phyloP scores from a whole-genome alignment of 2,797 vertebrate genomes.

The Enteromius treurensis region DNA sequence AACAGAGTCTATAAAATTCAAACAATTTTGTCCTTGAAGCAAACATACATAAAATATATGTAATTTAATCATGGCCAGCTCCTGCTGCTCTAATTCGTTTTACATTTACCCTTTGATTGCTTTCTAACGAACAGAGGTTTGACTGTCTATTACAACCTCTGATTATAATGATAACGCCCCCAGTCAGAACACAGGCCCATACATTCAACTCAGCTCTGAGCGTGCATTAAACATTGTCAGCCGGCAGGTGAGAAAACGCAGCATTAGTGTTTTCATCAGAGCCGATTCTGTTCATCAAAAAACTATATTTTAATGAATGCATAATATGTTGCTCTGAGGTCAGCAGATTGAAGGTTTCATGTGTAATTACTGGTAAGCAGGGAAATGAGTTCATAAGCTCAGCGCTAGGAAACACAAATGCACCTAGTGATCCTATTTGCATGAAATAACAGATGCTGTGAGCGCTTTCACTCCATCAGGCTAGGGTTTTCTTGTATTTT shows the following conservation, averaged over 20 bases:
- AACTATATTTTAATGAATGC: neutral
- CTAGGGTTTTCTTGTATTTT: conserved; percentile 31
- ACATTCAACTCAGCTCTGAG: conserved; percentile 20
- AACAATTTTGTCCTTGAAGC: neutral
- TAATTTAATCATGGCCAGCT: neutral
- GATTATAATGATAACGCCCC: conserved; percentile 20
- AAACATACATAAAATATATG: neutral
- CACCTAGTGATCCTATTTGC: conserved; percentile 29
- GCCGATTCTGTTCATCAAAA: conserved; percentile 19
- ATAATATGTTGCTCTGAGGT: conserved; percentile 31
- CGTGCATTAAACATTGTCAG: conserved; percentile 12
- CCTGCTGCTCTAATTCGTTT: neutral
- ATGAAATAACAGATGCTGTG: conserved; percentile 28
- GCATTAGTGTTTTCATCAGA: conserved; percentile 12
- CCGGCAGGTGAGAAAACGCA: conserved; percentile 26
- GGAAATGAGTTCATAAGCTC: conserved; percentile 27
- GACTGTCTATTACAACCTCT: neutral
- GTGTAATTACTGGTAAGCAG: conserved; percentile 26
- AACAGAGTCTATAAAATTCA: neutral
- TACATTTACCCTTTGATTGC: conserved; percentile 4
- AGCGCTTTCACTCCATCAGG: conserved; percentile 23
- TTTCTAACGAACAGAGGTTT: conserved; percentile 4
- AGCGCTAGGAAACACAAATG: conserved; percentile 4
- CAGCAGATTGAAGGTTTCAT: conserved; percentile 28
- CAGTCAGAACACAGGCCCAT: conserved; percentile 21